Base-by-base conservation (phyloP, 2,888 invertebrate genomes). In the Bunonema sp. region DNA sequence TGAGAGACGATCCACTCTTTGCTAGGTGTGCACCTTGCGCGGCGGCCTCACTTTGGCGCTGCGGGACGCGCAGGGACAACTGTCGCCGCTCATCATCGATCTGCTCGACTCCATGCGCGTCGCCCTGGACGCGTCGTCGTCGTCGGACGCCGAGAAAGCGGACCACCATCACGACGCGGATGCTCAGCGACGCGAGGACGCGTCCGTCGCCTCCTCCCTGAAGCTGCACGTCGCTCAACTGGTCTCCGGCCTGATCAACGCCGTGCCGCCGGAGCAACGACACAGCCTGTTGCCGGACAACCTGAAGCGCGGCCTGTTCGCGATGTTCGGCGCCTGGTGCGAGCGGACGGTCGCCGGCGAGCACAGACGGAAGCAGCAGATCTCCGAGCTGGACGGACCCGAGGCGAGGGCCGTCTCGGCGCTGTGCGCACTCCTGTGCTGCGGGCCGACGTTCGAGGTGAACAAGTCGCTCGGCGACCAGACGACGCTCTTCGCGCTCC, bases 351-450 rank as follows among this genome's bases (percentile, higher is more conserved):
- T 53, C n/a, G n/a, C n/a, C n/a, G n/a, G n/a, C n/a, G n/a, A n/a
- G n/a, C n/a, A n/a, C n/a, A n/a, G n/a, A n/a, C n/a, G n/a, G n/a
- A n/a, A n/a, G n/a, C n/a, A n/a, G n/a, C n/a, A n/a, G n/a, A n/a
- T n/a, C n/a, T n/a, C n/a, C n/a, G n/a, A n/a, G n/a, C n/a, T n/a
- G n/a, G n/a, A n/a, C n/a, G n/a, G n/a, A n/a, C n/a, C n/a, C 33
- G 77, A 77, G 58, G 68, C 75, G 51, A 70, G 74, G 12, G 74
- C 77, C 10, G 70, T 77, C 1, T 61, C 87, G 76, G 91, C 93
- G 2, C 89, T 93, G 84, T 86, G 88, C 47, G 84, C 88, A 8
- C 75, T 97, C 21, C 77, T 93, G 1, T 88, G 88, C 68, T 91
- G 91, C 70, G 97, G 97, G 0, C 82, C 88, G 0, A 84, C 87